These are phyloP conservation scores for Microctonus hyperodae DNA, from an alignment of 2,888 invertebrate species.

Conservation along the genomic window DNA sequence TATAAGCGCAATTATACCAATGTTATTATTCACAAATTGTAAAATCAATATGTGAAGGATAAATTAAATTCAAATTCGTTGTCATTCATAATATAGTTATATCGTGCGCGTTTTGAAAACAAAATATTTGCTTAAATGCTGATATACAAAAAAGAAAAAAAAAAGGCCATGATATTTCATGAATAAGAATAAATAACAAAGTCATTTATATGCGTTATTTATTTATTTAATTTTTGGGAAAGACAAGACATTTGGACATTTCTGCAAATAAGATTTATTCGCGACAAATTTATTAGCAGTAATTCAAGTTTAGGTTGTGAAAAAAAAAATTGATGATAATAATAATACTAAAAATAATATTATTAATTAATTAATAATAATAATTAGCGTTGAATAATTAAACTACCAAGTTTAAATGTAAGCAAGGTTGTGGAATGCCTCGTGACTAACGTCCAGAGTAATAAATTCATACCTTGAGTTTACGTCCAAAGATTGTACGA, in stretches of 20 bases:
- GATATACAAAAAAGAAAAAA: background rate
- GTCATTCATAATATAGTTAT: constrained; percentile 11
- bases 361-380: too few relatives aligned
- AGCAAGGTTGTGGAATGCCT: constrained; percentile 29
- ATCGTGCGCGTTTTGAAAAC: constrained; percentile 20
- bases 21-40: constrained; percentile 32
- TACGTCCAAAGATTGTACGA: constrained; percentile 30
- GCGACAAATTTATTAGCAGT: constrained; percentile 1
- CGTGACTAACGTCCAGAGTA: constrained; percentile 33
- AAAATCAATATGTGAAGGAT: constrained; percentile 19
- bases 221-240: constrained; percentile 12
- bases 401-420: constrained; percentile 6
- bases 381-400: constrained; percentile 18
- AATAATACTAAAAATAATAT: background rate
- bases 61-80: constrained; percentile 22
- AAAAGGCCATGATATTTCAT: background rate
- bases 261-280: background rate
- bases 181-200: background rate
- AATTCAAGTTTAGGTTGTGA: constrained; percentile 35
- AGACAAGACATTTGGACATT: background rate
- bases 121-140: constrained; percentile 12
- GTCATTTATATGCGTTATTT: background rate
- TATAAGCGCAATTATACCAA: constrained; percentile 20
- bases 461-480: constrained; percentile 26
- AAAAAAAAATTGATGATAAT: constrained; percentile 15